phyloP scores from a whole-genome alignment of 2,888 invertebrate genomes.

The Sphaerophoria taeniata region DNA sequence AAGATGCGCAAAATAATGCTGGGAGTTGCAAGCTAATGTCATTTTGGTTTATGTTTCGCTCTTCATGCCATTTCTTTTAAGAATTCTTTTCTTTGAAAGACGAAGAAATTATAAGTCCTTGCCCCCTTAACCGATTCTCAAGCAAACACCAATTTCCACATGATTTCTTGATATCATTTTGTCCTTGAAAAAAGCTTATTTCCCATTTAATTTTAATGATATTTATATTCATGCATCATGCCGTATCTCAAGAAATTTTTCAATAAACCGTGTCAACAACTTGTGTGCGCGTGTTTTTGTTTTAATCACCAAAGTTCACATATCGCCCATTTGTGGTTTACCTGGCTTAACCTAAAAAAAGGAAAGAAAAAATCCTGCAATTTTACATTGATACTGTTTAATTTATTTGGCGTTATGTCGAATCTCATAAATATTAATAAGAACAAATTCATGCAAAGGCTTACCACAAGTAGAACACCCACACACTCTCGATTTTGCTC shows the following conservation, averaged over 20 bases:
- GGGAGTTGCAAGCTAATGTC: no score
- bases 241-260: not conserved
- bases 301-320: conserved; percentile 19
- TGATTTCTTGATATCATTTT: not conserved
- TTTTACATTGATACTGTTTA: conserved; percentile 69
- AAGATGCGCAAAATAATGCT: no score
- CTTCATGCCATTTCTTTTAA: no score
- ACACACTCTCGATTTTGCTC: conserved; percentile 1
- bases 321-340: conserved; percentile 4
- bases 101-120: no score
- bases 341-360: conserved; percentile 22
- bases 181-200: not conserved
- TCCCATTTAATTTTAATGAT: not conserved
- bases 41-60: no score
- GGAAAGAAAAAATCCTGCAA: conserved; percentile 16
- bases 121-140: no score
- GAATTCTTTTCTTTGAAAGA: no score
- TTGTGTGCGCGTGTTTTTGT: not conserved
- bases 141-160: no score
- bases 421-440: conserved; percentile 72
- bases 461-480: conserved; percentile 13
- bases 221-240: not conserved
- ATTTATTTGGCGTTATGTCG: conserved; percentile 68
- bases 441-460: conserved; percentile 59
- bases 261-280: conserved; percentile 10